Conservation (phyloP, 2,888 invertebrate species). For the Spisula subtruncata region DNA sequence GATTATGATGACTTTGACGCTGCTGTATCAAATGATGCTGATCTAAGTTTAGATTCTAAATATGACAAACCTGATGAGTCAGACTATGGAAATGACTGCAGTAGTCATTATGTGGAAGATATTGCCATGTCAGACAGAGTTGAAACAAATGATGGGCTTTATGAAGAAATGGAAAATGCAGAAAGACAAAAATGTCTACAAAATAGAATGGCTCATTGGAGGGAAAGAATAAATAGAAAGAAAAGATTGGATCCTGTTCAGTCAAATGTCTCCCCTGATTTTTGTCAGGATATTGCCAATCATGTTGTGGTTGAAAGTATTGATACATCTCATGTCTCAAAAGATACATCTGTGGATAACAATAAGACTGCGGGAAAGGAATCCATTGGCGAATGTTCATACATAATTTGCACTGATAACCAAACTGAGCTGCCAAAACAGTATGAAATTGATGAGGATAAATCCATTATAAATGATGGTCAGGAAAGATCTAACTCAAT, state of each 20-base stretch:
- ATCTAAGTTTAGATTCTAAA: background rate
- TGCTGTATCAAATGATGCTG: conserved; percentile 10
- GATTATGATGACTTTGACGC: background rate
- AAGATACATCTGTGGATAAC: background rate
- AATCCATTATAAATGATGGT: background rate
- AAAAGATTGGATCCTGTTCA: conserved; percentile 54
- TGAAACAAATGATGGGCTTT: background rate
- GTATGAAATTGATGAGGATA: background rate
- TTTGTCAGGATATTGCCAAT: background rate
- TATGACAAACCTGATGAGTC: background rate
- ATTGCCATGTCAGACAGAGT: background rate
- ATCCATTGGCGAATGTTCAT: background rate
- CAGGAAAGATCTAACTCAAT: background rate
- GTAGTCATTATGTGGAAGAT: background rate
- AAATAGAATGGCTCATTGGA: conserved; percentile 19
- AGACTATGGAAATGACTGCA: too few relatives aligned
- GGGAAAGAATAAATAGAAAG: conserved; percentile 55
- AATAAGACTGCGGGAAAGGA: background rate
- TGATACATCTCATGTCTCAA: background rate
- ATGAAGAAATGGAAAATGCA: background rate
- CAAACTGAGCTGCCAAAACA: background rate
- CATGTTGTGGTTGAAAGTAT: background rate
- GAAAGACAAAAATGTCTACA: background rate
- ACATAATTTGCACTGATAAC: background rate
- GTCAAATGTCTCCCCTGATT: background rate